Percentiles rank a stretch among this genome's conserved stretches.
These are phyloP conservation scores for Hypolimnas misippus DNA, from an alignment of 2,888 invertebrate genomes.

Conservation along the genomic window DNA sequence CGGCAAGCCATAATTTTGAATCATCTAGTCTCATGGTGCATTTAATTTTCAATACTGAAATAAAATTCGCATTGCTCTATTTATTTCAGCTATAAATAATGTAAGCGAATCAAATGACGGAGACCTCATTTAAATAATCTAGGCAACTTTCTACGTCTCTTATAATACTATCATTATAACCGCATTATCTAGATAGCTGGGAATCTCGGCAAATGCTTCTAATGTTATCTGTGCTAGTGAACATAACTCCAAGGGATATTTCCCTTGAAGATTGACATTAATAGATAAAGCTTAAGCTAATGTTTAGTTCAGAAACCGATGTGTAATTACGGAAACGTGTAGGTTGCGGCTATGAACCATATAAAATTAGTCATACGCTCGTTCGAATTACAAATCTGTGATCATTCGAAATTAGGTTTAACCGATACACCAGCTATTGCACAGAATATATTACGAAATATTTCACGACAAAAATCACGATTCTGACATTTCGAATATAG, in stretches of 20 bases:
- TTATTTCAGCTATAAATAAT: constrained; percentile 33
- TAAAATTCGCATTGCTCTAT: constrained; percentile 37
- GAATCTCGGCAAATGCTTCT: constrained; percentile 54
- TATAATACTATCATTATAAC: constrained; percentile 71
- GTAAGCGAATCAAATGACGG: constrained; percentile 44
- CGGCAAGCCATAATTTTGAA: constrained; percentile 36
- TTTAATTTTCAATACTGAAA: constrained; percentile 32
- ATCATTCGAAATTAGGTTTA: constrained; percentile 37
- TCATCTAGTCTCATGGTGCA: constrained; percentile 26
- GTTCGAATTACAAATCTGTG: constrained; percentile 15
- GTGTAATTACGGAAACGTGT: constrained; percentile 1
- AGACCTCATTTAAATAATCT: constrained; percentile 61
- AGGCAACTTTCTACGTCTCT: constrained; percentile 64
- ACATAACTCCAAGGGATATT: constrained; percentile 21
- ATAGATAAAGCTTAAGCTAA: constrained; percentile 1
- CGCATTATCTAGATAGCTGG: constrained; percentile 67
- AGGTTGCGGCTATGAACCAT: constrained; percentile 2
- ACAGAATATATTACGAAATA: constrained; percentile 67
- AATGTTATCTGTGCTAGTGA: constrained; percentile 48
- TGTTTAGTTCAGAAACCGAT: constrained; percentile 5
- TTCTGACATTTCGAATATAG: constrained; percentile 78
- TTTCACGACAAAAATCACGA: constrained; percentile 80
- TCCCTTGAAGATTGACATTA: not conserved
- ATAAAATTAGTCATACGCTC: constrained; percentile 14
- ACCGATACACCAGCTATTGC: constrained; percentile 45